Percentiles rank a stretch among this genome's conserved stretches.
Evolutionary conservation across 2,797 vertebrate species (phyloP).

Genomic region (Gorsachius magnificus): DNA sequence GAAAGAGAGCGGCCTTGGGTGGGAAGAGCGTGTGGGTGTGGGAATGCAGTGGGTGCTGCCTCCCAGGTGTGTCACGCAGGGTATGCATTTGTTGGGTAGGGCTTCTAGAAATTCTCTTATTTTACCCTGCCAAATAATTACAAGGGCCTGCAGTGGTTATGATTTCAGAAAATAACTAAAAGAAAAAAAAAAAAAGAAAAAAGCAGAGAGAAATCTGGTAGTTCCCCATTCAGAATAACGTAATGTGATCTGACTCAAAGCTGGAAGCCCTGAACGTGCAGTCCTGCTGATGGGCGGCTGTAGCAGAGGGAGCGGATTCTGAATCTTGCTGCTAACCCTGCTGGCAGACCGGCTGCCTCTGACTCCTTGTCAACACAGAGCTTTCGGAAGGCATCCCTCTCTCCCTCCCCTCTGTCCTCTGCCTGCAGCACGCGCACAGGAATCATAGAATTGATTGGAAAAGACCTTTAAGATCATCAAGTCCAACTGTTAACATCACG

Average conservation of each 20-base stretch:
- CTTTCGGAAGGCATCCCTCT: not conserved
- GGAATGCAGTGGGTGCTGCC: not conserved
- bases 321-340: no score
- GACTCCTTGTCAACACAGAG: not conserved
- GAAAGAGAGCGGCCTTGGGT: no score
- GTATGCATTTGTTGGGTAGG: fast-evolving
- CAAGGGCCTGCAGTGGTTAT: not conserved
- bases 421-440: fast-evolving
- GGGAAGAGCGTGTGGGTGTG: no score
- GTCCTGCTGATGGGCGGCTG: not conserved
- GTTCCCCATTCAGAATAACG: not conserved
- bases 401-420: no score
- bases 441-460: no score
- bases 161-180: not conserved
- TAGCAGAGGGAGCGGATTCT: not conserved
- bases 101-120: not conserved
- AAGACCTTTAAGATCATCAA: no score
- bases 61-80: not conserved
- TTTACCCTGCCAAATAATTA: not conserved
- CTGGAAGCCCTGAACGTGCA: fast-evolving
- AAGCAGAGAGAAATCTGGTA: not conserved
- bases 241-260: fast-evolving
- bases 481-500: fast-evolving
- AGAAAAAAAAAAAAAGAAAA: not conserved
- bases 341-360: fast-evolving